These are phyloP conservation scores for Actias luna DNA, from an alignment of 2,888 invertebrate genomes.

Conservation along the genomic window DNA sequence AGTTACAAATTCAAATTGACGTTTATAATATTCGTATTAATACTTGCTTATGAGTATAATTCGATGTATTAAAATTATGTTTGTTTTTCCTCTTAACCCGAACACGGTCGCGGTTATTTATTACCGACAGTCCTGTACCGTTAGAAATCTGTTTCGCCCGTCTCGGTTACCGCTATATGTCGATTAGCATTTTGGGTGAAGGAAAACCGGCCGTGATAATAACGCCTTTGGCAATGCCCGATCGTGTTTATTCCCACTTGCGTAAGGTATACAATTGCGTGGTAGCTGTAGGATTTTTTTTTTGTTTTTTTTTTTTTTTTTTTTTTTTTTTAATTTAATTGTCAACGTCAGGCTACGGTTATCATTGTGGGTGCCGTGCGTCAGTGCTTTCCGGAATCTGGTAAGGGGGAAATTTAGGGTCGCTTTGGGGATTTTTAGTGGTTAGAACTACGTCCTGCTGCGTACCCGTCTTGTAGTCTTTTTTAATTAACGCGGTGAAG, in stretches of 20 bases:
- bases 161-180: constrained; percentile 43
- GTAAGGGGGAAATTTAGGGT: too few relatives aligned
- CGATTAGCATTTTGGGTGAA: constrained; percentile 75
- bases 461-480: too few relatives aligned
- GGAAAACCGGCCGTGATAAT: constrained; percentile 52
- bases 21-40: too few relatives aligned
- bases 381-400: too few relatives aligned
- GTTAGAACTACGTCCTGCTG: too few relatives aligned
- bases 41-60: neutral
- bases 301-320: too few relatives aligned
- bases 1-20: too few relatives aligned
- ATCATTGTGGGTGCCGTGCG: too few relatives aligned
- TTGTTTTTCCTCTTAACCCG: neutral
- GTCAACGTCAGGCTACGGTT: too few relatives aligned
- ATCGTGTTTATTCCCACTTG: constrained; percentile 7
- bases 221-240: constrained; percentile 20
- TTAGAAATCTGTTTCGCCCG: constrained; percentile 49
- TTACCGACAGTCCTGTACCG: constrained; percentile 50
- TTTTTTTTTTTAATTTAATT: too few relatives aligned
- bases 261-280: constrained; percentile 4
- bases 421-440: too few relatives aligned
- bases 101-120: neutral
- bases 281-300: neutral
- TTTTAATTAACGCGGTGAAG: too few relatives aligned
- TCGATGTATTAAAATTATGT: neutral